phyloP scores from a whole-genome alignment of 2,888 invertebrate genomes.

The Macrosiphum euphorbiae region DNA sequence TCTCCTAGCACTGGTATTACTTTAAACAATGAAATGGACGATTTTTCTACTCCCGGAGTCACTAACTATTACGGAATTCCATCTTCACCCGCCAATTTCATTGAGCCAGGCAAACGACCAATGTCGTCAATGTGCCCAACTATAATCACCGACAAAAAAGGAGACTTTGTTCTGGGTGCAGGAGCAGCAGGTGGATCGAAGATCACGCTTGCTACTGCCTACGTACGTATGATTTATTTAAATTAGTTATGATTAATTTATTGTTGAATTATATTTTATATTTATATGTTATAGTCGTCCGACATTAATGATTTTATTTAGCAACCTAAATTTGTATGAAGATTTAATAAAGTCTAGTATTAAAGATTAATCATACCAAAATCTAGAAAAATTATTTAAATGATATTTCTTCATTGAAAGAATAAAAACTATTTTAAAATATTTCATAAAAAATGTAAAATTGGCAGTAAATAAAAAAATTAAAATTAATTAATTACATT shows the following conservation, averaged over 20 bases:
- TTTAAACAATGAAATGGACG: conserved; percentile 96
- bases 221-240: conserved; percentile 69
- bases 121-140: conserved; percentile 90
- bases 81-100: conserved; percentile 85
- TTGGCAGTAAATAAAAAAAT: no score
- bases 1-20: conserved; percentile 88
- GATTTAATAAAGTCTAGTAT: neutral
- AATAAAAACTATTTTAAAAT: no score
- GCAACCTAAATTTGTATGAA: neutral
- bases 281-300: neutral
- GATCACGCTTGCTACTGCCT: conserved; percentile 73
- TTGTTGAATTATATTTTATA: neutral
- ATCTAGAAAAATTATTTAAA: neutral
- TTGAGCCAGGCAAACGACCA: conserved; percentile 84
- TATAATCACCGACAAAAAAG: conserved; percentile 78
- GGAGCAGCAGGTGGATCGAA: conserved; percentile 75
- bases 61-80: conserved; percentile 80
- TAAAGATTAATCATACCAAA: neutral
- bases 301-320: neutral
- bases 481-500: no score
- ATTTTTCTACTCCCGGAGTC: conserved; percentile 86
- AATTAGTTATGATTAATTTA: neutral
- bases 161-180: conserved; percentile 71
- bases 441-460: no score
- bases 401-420: no score